Percentiles rank a stretch among this genome's conserved stretches.
phyloP scores from a whole-genome alignment of 2,888 invertebrate genomes.

The Harpalus rufipes region DNA sequence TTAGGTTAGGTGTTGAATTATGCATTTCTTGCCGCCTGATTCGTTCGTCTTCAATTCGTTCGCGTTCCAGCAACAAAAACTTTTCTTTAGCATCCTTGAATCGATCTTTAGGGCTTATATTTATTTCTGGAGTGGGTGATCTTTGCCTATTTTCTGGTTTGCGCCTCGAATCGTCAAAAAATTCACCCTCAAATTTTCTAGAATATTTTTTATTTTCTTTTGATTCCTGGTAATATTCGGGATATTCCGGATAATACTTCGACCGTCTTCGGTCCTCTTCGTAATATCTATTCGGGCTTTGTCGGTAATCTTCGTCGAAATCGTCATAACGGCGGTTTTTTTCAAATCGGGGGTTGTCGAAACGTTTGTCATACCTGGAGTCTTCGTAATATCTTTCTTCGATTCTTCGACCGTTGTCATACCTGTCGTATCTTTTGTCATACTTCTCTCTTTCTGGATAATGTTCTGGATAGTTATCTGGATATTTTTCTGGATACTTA shows the following conservation, averaged over 20 bases:
- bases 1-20: constrained; percentile 55
- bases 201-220: not conserved
- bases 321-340: not conserved
- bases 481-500: constrained; percentile 6
- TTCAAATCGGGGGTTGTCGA: not conserved
- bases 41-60: constrained; percentile 78
- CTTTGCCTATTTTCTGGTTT: constrained; percentile 78
- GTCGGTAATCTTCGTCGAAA: not conserved
- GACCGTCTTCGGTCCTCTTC: constrained; percentile 69
- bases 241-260: constrained; percentile 26
- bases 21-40: constrained; percentile 35
- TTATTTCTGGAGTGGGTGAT: constrained; percentile 78
- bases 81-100: constrained; percentile 93
- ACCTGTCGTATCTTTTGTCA: not conserved
- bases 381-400: not conserved
- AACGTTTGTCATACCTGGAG: not conserved
- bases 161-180: constrained; percentile 73
- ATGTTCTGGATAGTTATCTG: constrained; percentile 26
- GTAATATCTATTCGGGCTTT: constrained; percentile 24
- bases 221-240: not conserved
- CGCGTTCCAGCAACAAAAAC: constrained; percentile 88
- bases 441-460: constrained; percentile 15
- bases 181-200: constrained; percentile 11
- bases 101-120: constrained; percentile 85
- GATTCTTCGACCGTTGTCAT: not conserved